Evolutionary conservation across 2,113 vertebrate species (phyloP).

Genomic region (Antechinus stuartii): DNA sequence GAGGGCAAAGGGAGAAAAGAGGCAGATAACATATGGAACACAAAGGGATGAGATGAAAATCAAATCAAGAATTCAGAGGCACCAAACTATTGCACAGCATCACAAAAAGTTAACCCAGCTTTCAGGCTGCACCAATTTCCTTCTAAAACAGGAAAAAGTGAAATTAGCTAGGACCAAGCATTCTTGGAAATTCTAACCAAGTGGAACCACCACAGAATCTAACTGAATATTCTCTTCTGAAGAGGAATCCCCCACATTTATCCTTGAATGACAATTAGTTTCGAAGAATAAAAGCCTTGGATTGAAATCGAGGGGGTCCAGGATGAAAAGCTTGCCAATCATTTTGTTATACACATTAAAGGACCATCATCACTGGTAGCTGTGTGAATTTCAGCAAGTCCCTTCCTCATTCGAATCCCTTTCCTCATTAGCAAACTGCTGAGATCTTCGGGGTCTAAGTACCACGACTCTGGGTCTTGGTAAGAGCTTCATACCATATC

Average conservation of each 20-base stretch:
- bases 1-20: neutral
- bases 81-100: neutral
- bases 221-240: neutral
- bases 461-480: neutral
- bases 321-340: neutral
- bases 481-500: neutral
- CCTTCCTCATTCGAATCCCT: neutral
- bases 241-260: neutral
- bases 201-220: neutral
- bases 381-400: neutral
- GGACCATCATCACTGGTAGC: too few species aligned
- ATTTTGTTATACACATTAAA: neutral
- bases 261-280: neutral
- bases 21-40: neutral
- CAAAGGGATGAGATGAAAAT: neutral
- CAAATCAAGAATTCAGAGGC: neutral
- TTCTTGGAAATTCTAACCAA: neutral
- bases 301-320: neutral
- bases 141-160: neutral
- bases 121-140: neutral
- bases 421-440: neutral
- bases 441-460: neutral
- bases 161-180: neutral
- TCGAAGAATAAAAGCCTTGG: neutral
- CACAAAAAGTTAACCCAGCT: neutral